Conservation (phyloP, 2,797 vertebrate species). For the Chaetodon trifasciatus region DNA sequence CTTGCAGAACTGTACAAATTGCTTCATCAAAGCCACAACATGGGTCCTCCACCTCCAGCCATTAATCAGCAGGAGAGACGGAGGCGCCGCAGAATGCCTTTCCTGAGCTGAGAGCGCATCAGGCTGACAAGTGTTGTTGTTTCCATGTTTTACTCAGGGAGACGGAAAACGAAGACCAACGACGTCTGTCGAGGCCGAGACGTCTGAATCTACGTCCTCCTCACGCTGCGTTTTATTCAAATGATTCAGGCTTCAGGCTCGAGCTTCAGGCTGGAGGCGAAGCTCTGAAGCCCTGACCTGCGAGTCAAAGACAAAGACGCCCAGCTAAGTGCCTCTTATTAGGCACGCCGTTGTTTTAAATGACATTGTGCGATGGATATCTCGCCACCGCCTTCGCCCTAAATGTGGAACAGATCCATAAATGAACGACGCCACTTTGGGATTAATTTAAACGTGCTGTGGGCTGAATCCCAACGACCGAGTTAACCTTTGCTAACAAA, state of each 20-base stretch:
- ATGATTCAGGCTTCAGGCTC: neutral
- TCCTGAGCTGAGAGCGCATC: conserved; percentile 40
- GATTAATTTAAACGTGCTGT: conserved; percentile 71
- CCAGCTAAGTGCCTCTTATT: conserved; percentile 26
- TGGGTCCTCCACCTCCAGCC: conserved; percentile 74
- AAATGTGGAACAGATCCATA: conserved; percentile 68
- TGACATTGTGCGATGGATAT: conserved; percentile 53
- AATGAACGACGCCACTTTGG: conserved; percentile 61
- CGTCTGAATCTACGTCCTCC: conserved; percentile 1
- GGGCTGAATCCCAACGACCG: conserved; percentile 73
- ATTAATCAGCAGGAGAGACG: conserved; percentile 73
- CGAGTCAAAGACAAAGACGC: conserved; percentile 38
- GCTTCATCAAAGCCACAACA: conserved; percentile 80
- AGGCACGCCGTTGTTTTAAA: conserved; percentile 34
- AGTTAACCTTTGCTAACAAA: conserved; percentile 78
- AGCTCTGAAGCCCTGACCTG: conserved; percentile 28
- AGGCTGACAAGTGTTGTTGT: conserved; percentile 62
- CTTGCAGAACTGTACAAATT: conserved; percentile 79
- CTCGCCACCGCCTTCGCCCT: conserved; percentile 24
- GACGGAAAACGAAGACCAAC: conserved; percentile 35
- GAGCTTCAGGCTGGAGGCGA: neutral
- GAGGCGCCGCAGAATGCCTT: conserved; percentile 27
- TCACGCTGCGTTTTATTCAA: conserved; percentile 22
- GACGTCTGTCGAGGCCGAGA: neutral
- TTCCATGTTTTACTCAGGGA: conserved; percentile 26